Percentiles rank a stretch among this genome's conserved stretches.
phyloP scores from a whole-genome alignment of 2,888 invertebrate species.

The Teinopalpus imperialis region DNA sequence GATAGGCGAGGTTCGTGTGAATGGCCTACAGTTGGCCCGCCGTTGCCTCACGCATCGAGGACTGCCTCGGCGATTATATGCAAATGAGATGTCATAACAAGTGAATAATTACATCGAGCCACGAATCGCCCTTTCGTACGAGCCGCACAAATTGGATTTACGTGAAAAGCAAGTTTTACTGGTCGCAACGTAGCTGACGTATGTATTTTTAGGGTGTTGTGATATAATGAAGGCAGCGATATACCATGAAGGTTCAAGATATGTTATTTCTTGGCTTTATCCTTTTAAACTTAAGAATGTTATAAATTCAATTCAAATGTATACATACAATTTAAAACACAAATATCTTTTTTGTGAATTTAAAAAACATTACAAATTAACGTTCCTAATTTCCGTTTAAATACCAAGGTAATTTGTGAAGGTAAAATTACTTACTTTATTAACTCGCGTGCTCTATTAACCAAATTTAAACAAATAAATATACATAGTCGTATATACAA shows the following conservation, averaged over 20 bases:
- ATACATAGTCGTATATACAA: too few species aligned
- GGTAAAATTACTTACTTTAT: too few species aligned
- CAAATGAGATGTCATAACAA: constrained; percentile 81
- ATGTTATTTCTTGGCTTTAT: too few species aligned
- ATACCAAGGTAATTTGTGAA: too few species aligned
- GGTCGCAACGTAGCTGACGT: constrained; percentile 56
- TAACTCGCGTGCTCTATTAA: too few species aligned
- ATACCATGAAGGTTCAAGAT: constrained; percentile 13
- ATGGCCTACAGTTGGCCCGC: constrained; percentile 67
- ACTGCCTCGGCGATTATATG: constrained; percentile 77
- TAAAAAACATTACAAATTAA: too few species aligned
- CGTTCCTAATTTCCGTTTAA: too few species aligned
- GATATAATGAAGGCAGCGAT: constrained; percentile 27
- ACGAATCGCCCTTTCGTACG: constrained; percentile 76
- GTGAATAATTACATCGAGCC: constrained; percentile 79
- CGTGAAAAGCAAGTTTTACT: constrained; percentile 73
- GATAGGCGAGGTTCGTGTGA: constrained; percentile 75
- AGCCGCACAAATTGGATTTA: constrained; percentile 77
- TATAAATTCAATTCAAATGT: too few species aligned
- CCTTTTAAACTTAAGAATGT: background rate
- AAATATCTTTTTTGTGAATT: too few species aligned
- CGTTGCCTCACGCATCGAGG: constrained; percentile 75
- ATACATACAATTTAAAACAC: too few species aligned
- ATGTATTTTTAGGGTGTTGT: constrained; percentile 47
- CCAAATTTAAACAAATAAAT: too few species aligned